A percentile compares a stretch with the other conserved stretches of the same genome.
Evolutionary conservation across 2,888 invertebrate species (phyloP).

Genomic region (Drosophila parthenogenetica): DNA sequence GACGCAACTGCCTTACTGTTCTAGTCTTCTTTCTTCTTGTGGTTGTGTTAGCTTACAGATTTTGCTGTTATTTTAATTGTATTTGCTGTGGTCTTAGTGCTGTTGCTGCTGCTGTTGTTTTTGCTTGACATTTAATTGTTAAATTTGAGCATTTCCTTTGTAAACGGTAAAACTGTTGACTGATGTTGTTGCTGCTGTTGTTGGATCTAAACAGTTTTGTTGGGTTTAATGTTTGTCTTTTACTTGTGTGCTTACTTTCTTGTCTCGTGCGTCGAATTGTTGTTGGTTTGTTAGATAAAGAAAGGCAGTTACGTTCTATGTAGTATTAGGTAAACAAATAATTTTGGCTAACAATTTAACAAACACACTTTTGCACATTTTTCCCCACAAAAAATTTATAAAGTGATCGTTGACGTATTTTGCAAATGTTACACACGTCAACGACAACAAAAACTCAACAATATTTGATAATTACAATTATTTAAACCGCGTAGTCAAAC

Average conservation of each 20-base stretch:
- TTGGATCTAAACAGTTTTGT: conserved; percentile 27
- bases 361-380: conserved; percentile 79
- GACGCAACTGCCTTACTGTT: conserved; percentile 25
- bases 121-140: conserved; percentile 67
- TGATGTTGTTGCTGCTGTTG: conserved; percentile 7
- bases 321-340: conserved; percentile 73
- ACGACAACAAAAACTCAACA: conserved; percentile 37
- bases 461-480: conserved; percentile 17
- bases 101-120: conserved; percentile 25
- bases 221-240: conserved; percentile 37
- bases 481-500: conserved; percentile 44
- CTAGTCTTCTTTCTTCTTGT: conserved; percentile 2
- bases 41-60: conserved; percentile 53
- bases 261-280: conserved; percentile 32
- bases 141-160: conserved; percentile 65
- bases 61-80: conserved; percentile 34
- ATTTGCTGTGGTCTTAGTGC: conserved; percentile 36
- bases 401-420: conserved; percentile 53
- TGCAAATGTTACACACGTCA: conserved; percentile 43
- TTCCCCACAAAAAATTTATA: conserved; percentile 56
- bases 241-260: conserved; percentile 41
- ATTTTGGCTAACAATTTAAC: conserved; percentile 79
- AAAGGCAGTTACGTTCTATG: conserved; percentile 65
- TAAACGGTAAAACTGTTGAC: conserved; percentile 15
- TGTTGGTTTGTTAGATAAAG: conserved; percentile 32